Base-by-base conservation (phyloP, 2,113 vertebrate species). In the Trinectes maculatus region DNA sequence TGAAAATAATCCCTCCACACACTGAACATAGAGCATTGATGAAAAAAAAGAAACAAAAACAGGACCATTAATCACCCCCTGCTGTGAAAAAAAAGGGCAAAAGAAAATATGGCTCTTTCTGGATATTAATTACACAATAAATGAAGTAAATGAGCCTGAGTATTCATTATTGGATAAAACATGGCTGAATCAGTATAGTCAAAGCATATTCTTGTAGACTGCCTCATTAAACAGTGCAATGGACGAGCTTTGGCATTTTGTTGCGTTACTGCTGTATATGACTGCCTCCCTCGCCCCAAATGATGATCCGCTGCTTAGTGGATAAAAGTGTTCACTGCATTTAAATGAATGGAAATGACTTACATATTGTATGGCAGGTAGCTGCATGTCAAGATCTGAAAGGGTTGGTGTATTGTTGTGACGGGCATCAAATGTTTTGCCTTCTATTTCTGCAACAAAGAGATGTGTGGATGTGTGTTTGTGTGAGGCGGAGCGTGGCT, bases 361-460 rank as follows among this genome's bases (percentile, higher is more conserved):
- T 36, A 34, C 49, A 28, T 11, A 58, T 55, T 82, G 54, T 67
- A 13, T 25, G 40, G 68, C 43, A 57, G 82, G 79, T 79, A 77
- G 62, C 79, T 68, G 48, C 52, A 16, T 57, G 58, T 79, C 51
- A 56, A 18, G 43, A 28, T 49, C 42, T 48, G 46, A 22, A 15
- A 31, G 33, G 53, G 59, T 52, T 55, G 47, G 5, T 54, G 69
- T 63, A 52, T 80, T 64, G 68, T 87, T 67, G 52, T 69, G 72
- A 55, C 80, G 72, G 72, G 82, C 83, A 85, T 86, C 75, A 87
- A 88, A 86, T 54, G 22, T 25, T 51, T 63, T 40, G 65, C 55
- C 63, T 57, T 75, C 51, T 51, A 54, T 77, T 66, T 57, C 12
- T 47, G 54, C 63, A 54, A 80, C 61, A 74, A 72, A 68, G 48